phyloP scores from a whole-genome alignment of 2,888 invertebrate genomes.

The Platerodrilus igneus region DNA sequence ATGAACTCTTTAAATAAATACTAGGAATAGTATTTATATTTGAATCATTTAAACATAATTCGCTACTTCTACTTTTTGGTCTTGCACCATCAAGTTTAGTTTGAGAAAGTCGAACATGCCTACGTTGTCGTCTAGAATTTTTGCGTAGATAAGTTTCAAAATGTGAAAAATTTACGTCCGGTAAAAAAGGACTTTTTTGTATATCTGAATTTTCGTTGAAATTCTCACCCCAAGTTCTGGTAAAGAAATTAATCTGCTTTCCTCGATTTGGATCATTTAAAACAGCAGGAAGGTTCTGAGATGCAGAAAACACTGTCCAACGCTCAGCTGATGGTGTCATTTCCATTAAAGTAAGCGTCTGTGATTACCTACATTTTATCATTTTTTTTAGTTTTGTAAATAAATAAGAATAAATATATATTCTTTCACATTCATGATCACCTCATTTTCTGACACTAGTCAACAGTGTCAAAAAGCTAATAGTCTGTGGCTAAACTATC shows the following conservation, averaged over 20 bases:
- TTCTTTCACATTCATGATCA: no score
- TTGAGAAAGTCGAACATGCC: conserved; percentile 54
- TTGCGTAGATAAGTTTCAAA: conserved; percentile 85
- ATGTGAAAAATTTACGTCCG: conserved; percentile 75
- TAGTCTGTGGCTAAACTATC: no score
- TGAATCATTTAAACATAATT: conserved; percentile 44
- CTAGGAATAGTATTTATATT: conserved; percentile 71
- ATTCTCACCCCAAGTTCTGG: conserved; percentile 95
- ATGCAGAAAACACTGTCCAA: conserved; percentile 87
- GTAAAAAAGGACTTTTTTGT: conserved; percentile 73
- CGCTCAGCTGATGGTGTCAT: conserved; percentile 48
- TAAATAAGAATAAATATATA: no score
- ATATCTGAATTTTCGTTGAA: conserved; percentile 79
- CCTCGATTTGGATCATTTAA: conserved; percentile 91
- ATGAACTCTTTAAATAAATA: conserved; percentile 75
- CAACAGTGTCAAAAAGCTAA: no score
- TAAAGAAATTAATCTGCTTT: conserved; percentile 89
- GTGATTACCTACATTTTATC: no score
- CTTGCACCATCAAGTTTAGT: conserved; percentile 27
- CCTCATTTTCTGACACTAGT: no score
- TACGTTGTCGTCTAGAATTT: conserved; percentile 62
- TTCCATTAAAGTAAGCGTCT: no score
- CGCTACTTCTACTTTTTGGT: conserved; percentile 33
- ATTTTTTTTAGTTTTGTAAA: no score
- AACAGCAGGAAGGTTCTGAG: conserved; percentile 92